Conservation (phyloP, 2,113 vertebrate genomes). For the Callipepla squamata region DNA sequence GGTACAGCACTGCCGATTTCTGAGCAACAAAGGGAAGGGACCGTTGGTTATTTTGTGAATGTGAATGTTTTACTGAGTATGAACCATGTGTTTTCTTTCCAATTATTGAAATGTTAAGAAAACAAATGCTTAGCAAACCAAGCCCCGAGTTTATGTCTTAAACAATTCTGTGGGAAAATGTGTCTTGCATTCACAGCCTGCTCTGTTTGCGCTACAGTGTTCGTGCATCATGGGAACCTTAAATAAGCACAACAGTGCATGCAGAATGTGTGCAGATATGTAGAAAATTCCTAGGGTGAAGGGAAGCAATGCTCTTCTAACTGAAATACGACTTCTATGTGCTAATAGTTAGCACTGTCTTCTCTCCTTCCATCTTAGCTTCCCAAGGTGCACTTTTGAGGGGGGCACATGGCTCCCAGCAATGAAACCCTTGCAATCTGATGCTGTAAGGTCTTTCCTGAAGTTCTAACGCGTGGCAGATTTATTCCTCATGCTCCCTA, state of each 20-base stretch:
- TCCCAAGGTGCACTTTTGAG: background rate
- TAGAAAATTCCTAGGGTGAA: background rate
- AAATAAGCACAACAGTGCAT: background rate
- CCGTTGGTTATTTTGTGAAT: conserved; percentile 60
- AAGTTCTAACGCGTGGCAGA: background rate
- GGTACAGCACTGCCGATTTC: conserved; percentile 62
- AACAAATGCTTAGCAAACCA: conserved; percentile 37
- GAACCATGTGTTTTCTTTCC: conserved; percentile 65
- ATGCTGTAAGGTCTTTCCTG: background rate
- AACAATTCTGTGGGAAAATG: conserved; percentile 24
- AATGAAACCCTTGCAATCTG: background rate
- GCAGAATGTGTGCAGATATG: background rate
- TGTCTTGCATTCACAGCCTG: conserved; percentile 5
- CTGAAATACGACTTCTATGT: background rate
- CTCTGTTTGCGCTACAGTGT: background rate
- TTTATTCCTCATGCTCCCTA: background rate
- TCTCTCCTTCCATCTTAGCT: background rate
- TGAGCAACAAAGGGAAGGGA: conserved; percentile 69
- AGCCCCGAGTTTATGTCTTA: conserved; percentile 9
- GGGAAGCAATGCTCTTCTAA: background rate
- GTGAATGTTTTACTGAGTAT: conserved; percentile 52
- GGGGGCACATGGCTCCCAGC: background rate
- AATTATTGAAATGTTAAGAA: conserved; percentile 22
- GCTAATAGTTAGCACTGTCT: background rate
- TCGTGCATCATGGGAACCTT: background rate